These are phyloP conservation scores for Polyploca ridens DNA, from an alignment of 2,888 invertebrate genomes.

Conservation along the genomic window DNA sequence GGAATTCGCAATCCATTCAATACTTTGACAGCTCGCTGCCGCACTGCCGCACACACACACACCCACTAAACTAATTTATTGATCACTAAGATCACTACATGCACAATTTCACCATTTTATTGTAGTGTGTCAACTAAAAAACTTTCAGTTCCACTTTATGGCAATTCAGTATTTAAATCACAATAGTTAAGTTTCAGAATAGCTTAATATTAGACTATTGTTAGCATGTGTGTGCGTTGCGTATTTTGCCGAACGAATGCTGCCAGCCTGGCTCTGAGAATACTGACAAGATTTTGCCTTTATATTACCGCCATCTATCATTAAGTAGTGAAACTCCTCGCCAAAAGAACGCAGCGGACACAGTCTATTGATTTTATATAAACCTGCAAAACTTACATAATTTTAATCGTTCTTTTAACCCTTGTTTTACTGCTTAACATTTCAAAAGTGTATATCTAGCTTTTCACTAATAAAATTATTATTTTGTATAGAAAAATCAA, in stretches of 20 bases:
- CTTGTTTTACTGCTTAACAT: too few species aligned
- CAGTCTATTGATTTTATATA: slow-evolving; percentile 30
- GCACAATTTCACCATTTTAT: background rate
- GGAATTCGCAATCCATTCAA: slow-evolving; percentile 55
- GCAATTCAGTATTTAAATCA: background rate
- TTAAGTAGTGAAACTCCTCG: background rate
- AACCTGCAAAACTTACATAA: background rate
- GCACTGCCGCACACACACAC: slow-evolving; percentile 38
- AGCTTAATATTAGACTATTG: too few species aligned
- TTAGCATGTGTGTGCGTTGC: background rate
- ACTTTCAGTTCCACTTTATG: background rate
- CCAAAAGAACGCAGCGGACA: slow-evolving; percentile 16
- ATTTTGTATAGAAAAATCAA: too few species aligned
- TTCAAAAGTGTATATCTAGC: too few species aligned
- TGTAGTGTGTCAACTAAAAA: too few species aligned
- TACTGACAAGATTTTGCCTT: background rate
- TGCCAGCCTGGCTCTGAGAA: too few species aligned
- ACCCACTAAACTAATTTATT: slow-evolving; percentile 10
- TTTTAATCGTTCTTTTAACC: too few species aligned
- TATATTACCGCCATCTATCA: slow-evolving; percentile 44
- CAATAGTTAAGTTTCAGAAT: too few species aligned
- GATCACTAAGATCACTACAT: background rate
- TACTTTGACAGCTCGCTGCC: slow-evolving; percentile 69
- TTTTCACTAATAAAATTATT: too few species aligned
- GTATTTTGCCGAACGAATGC: background rate